These are phyloP conservation scores for Riptortus pedestris DNA, from an alignment of 1,140 invertebrate genomes.

Conservation along the genomic window DNA sequence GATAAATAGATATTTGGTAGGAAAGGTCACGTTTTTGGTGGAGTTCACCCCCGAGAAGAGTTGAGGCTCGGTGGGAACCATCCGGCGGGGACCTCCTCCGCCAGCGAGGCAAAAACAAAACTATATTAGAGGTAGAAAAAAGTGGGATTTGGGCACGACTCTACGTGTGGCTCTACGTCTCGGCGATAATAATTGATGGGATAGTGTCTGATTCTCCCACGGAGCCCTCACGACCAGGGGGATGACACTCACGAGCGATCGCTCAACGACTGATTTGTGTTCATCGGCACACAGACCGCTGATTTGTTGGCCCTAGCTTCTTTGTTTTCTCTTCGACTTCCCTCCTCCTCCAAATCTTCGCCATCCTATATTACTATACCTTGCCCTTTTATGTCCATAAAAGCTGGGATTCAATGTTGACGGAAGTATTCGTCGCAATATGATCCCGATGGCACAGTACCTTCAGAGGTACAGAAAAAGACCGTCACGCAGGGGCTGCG, in stretches of 20 bases:
- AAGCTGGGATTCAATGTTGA: no score
- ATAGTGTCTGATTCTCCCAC: not conserved
- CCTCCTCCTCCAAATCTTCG: no score
- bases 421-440: no score
- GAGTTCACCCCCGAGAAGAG: not conserved
- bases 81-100: not conserved
- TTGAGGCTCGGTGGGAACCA: constrained; percentile 1
- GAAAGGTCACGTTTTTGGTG: constrained; percentile 13
- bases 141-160: constrained; percentile 7
- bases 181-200: constrained; percentile 7
- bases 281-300: no score
- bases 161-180: not conserved
- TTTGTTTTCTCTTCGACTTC: no score
- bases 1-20: constrained; percentile 17
- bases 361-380: no score
- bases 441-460: no score
- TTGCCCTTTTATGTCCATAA: no score
- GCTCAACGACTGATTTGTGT: no score
- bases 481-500: no score
- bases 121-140: constrained; percentile 1
- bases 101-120: not conserved
- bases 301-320: no score
- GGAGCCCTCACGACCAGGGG: not conserved
- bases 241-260: not conserved
- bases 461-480: no score